Base-by-base conservation (phyloP, 2,888 invertebrate genomes). In the Mimas tiliae region DNA sequence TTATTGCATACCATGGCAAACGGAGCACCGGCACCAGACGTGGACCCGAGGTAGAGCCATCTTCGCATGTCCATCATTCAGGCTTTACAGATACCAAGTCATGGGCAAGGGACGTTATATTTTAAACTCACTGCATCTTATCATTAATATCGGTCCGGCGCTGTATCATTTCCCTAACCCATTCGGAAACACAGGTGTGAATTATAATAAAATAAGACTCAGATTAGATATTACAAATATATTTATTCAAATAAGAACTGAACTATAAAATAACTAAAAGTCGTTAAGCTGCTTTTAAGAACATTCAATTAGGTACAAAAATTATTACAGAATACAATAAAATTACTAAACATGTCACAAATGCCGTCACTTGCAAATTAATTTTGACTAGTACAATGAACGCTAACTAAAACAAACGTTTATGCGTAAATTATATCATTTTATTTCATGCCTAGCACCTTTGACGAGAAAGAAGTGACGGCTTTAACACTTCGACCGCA, bases 341-440 rank as follows among this genome's bases (percentile, higher is more conserved):
- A 69, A 68, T 69, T 79, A 77, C 68, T 79, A 76, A 77, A 78
- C 76, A 80, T 74, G 73, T 72, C 66, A 67, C 64, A 72, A 71
- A 75, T 75, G 85, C 84, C 87, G 85, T 80, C 86, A 87, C 84
- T 85, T 77, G 65, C 72, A 74, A 79, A 79, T 78, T 75, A 91
- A 91, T 91, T 92, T 93, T 92, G 93, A 93, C 93, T 93, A 92
- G 91, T 87, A 84, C 81, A 80, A 78, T 79, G 80, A 86, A 87
- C 82, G 76, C 77, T 74, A 78, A 66, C 68, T 71, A 75, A 74
- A 72, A 73, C 71, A 77, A 78, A 68, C 69, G 66, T 68, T 48
- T 52, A 55, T 53, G 51, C 69, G 67, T 69, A 68, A 75, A 71
- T 55, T 65, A 58, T 50, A 34, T 66, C 42, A 52, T 63, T 51